These are phyloP conservation scores for Fukomys damarensis DNA, from an alignment of 2,113 vertebrate genomes.

Conservation along the genomic window DNA sequence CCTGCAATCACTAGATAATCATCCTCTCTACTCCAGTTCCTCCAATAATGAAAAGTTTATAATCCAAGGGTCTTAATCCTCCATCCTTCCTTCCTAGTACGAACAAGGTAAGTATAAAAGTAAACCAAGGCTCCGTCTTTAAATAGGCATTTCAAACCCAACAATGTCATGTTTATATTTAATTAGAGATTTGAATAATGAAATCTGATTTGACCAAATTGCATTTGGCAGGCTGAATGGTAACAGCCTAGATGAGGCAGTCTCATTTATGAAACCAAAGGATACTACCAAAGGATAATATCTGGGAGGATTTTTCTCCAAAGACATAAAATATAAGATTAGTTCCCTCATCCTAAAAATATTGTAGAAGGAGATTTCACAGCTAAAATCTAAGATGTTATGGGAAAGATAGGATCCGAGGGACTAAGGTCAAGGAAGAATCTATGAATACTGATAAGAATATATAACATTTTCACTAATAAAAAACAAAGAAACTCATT, in stretches of 20 bases:
- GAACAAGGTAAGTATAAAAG: conserved; percentile 45
- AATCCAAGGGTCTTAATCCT: conserved; percentile 46
- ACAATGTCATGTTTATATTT: conserved; percentile 30
- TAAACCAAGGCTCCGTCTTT: conserved; percentile 61
- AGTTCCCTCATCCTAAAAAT: conserved; percentile 22
- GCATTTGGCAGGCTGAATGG: conserved; percentile 30
- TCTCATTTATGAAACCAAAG: neutral
- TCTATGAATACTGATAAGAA: neutral
- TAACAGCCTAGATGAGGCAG: neutral
- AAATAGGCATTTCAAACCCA: conserved; percentile 61
- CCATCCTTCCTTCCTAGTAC: neutral
- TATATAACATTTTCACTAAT: conserved; percentile 1
- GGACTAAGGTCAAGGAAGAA: neutral
- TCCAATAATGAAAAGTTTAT: conserved; percentile 51
- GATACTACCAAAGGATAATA: neutral
- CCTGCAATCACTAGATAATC: conserved; percentile 47
- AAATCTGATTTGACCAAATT: conserved; percentile 50
- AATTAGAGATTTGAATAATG: conserved; percentile 73
- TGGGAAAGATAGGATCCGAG: neutral
- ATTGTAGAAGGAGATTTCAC: conserved; percentile 11
- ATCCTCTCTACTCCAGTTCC: neutral
- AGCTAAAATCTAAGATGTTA: conserved; percentile 20
- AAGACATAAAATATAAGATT: conserved; percentile 48
- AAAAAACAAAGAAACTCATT: conserved; percentile 28
- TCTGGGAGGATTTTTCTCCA: conserved; percentile 36